These are phyloP conservation scores for Grammomys surdaster DNA, from an alignment of 2,113 vertebrate species.

Conservation along the genomic window DNA sequence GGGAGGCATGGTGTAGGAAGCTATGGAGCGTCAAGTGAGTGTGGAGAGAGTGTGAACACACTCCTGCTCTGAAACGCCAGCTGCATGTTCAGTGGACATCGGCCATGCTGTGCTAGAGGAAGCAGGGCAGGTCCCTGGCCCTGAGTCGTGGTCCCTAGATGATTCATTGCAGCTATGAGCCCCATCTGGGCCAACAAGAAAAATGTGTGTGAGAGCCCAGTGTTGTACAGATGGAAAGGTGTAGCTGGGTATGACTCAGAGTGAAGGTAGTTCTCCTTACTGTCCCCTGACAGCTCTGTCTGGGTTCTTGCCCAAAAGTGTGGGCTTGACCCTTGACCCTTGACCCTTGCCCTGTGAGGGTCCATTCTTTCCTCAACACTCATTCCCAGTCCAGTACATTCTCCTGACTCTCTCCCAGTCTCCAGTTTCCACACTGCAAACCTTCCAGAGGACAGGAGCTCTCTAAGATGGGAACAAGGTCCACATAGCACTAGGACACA, in stretches of 20 bases:
- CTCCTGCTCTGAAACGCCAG: too few species aligned
- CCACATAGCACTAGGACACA: rapidly evolving
- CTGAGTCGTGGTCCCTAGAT: neutral
- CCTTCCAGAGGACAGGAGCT: neutral
- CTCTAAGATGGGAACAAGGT: neutral
- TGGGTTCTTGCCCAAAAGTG: neutral
- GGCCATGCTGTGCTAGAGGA: neutral
- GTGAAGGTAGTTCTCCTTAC: neutral
- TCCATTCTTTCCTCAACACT: rapidly evolving
- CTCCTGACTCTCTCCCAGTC: neutral
- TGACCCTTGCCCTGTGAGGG: neutral
- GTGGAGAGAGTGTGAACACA: too few species aligned
- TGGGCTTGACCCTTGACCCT: neutral
- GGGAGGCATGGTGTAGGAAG: neutral
- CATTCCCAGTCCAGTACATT: neutral
- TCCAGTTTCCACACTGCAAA: neutral
- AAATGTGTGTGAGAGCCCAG: neutral
- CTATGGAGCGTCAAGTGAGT: too few species aligned
- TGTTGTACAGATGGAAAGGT: neutral
- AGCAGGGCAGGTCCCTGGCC: neutral
- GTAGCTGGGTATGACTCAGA: too few species aligned
- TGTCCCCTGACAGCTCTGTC: neutral
- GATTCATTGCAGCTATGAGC: neutral
- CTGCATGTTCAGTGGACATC: neutral
- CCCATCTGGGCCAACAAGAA: neutral